Percentiles rank a stretch among this genome's conserved stretches.
Conservation (phyloP, 2,888 invertebrate genomes). For the Meliscaeva auricollis region DNA sequence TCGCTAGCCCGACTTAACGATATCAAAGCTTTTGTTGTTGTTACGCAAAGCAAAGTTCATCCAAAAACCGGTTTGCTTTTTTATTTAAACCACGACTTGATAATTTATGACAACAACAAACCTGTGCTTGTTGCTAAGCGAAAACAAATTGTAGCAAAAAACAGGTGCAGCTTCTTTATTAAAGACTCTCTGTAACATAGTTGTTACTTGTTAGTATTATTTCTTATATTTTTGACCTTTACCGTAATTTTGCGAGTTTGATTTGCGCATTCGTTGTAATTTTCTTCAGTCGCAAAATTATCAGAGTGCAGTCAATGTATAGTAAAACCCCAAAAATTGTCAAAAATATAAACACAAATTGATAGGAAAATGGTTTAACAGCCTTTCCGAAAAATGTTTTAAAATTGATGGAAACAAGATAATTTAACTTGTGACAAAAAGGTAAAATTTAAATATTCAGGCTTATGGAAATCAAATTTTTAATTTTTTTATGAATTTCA, state of each 20-base stretch:
- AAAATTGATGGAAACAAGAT: conserved; percentile 48
- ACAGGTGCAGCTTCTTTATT: neutral
- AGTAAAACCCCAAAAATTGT: conserved; percentile 31
- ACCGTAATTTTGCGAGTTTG: neutral
- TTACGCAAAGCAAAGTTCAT: conserved; percentile 6
- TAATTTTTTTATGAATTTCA: conserved; percentile 40
- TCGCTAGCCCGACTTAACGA: too few species aligned
- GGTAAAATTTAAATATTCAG: conserved; percentile 57
- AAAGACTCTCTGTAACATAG: neutral
- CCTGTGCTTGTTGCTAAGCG: neutral
- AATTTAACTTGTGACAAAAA: conserved; percentile 60
- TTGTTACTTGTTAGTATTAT: conserved; percentile 18
- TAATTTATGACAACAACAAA: neutral
- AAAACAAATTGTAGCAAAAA: neutral
- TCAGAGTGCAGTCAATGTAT: neutral
- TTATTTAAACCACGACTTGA: neutral
- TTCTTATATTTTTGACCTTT: conserved; percentile 34
- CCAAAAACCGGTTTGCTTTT: conserved; percentile 6
- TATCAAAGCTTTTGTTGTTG: conserved; percentile 16
- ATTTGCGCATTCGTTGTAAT: conserved; percentile 10
- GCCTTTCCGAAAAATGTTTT: conserved; percentile 39
- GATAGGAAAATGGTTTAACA: conserved; percentile 42
- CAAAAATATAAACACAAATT: conserved; percentile 31
- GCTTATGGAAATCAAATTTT: conserved; percentile 51
- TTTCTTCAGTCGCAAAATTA: neutral